Evolutionary conservation across 2,113 vertebrate species (phyloP).

Genomic region (Spilogale gracilis): DNA sequence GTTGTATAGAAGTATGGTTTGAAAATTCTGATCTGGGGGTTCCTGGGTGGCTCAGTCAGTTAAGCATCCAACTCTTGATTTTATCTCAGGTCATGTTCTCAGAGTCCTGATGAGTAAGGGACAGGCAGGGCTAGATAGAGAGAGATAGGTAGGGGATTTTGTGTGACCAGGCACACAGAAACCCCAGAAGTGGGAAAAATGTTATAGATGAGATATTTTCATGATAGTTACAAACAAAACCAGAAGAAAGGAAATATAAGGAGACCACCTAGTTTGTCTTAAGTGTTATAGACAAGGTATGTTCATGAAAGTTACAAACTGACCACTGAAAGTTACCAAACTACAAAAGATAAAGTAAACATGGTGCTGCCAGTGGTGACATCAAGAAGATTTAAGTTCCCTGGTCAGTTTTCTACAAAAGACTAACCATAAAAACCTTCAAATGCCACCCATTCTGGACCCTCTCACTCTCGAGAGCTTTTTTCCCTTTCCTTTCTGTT

Average conservation of each 20-base stretch:
- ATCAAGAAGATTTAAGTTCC: neutral
- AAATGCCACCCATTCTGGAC: neutral
- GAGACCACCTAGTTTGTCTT: neutral
- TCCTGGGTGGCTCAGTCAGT: neutral
- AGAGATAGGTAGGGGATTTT: neutral
- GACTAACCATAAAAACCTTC: neutral
- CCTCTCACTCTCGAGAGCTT: neutral
- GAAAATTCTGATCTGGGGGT: neutral
- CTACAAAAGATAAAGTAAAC: neutral
- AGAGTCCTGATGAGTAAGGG: neutral
- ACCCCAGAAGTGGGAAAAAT: neutral
- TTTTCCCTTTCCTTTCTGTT: neutral
- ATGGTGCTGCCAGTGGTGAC: neutral
- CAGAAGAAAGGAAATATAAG: neutral
- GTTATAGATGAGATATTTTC: neutral
- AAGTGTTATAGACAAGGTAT: neutral
- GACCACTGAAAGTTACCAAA: neutral
- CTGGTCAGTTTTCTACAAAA: neutral
- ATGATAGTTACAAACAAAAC: neutral
- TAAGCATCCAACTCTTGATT: neutral
- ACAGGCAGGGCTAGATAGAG: neutral
- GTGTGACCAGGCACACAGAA: neutral
- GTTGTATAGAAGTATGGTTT: neutral
- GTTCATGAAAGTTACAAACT: neutral
- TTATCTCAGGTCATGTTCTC: neutral